A percentile compares a stretch with the other conserved stretches of the same genome.
These are phyloP conservation scores for Polia nebulosa DNA, from an alignment of 2,888 invertebrate species.

Conservation along the genomic window DNA sequence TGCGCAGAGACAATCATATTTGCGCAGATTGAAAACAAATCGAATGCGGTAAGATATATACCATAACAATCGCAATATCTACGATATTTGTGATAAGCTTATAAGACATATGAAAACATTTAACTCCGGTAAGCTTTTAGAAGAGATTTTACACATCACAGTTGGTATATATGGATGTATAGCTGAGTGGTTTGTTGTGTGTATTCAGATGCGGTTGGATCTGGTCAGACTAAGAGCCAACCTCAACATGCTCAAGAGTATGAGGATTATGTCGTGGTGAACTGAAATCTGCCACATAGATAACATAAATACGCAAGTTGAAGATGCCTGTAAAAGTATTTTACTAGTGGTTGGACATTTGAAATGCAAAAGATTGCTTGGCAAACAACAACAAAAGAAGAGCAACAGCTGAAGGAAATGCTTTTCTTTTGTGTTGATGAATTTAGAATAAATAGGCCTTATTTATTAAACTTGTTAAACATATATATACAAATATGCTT, in stretches of 20 bases:
- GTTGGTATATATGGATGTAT: no score
- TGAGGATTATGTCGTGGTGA: slow-evolving; percentile 21
- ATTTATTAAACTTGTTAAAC: no score
- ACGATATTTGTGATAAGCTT: no score
- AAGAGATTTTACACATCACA: no score
- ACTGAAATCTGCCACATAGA: background rate
- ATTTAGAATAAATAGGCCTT: no score
- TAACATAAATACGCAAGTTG: background rate
- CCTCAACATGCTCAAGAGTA: slow-evolving; percentile 27
- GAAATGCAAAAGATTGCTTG: background rate
- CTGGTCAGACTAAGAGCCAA: slow-evolving; percentile 6
- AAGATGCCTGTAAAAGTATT: background rate
- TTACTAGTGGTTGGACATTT: background rate
- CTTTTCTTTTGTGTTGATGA: background rate
- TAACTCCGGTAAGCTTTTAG: no score
- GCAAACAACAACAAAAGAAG: background rate
- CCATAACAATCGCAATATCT: no score
- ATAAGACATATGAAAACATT: no score
- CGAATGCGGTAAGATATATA: no score
- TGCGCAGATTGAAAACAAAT: no score
- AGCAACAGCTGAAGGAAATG: background rate
- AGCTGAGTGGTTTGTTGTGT: background rate
- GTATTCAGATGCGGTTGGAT: slow-evolving; percentile 14
- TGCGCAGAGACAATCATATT: no score
- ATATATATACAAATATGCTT: no score